A percentile compares a stretch with the other conserved stretches of the same genome.
Evolutionary conservation across 30 jellyfish, hydroid and myxozoan species (phyloP).

Genomic region (Aurelia aurita): DNA sequence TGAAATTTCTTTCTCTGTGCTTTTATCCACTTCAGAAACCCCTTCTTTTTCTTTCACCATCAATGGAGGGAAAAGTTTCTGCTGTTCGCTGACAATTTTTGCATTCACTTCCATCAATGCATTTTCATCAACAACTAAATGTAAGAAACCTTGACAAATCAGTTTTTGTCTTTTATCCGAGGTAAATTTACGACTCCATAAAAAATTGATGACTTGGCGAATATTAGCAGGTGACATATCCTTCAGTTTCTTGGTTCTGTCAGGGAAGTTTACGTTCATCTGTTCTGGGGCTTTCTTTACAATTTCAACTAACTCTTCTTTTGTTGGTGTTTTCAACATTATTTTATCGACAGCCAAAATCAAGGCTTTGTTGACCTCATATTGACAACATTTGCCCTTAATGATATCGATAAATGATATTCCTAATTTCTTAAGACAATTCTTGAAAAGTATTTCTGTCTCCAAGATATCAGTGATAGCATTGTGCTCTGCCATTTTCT

Average conservation of each 20-base stretch:
- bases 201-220: slow-evolving; percentile 5
- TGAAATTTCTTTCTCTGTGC: not conserved
- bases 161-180: slow-evolving; percentile 26
- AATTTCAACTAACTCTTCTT: slow-evolving; percentile 6
- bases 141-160: slow-evolving; percentile 47
- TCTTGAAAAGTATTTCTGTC: slow-evolving; percentile 16
- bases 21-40: not conserved
- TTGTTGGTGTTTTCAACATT: slow-evolving; percentile 26
- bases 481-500: slow-evolving; percentile 41
- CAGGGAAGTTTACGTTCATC: slow-evolving; percentile 46
- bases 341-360: slow-evolving; percentile 8
- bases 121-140: slow-evolving; percentile 1
- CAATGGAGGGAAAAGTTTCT: not conserved
- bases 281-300: slow-evolving; percentile 41
- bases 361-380: slow-evolving; percentile 2
- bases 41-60: not conserved
- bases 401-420: slow-evolving; percentile 8
- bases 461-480: slow-evolving; percentile 50
- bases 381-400: slow-evolving; percentile 21
- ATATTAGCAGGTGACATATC: slow-evolving; percentile 33
- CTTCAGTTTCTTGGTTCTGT: slow-evolving; percentile 15
- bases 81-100: not conserved
- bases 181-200: slow-evolving; percentile 5
- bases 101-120: not conserved
- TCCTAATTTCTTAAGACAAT: slow-evolving; percentile 1